Evolutionary conservation across 37 sponge, comb jelly and placozoan species (phyloP), one percentile per base, ranked within the genome.

Genomic region (Eunapius fragilis): DNA sequence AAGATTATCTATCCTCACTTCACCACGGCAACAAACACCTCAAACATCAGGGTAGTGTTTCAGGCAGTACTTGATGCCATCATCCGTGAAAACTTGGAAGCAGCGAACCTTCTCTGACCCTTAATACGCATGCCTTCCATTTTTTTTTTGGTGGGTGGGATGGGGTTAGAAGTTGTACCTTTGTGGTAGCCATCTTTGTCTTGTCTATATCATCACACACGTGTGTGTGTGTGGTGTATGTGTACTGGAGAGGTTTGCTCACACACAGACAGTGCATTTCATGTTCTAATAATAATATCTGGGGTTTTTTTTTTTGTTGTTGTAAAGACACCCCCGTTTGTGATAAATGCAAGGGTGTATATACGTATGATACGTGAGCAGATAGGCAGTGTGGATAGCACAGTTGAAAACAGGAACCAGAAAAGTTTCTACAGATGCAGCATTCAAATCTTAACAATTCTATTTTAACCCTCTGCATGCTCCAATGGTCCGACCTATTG

Each of bases 11-110:
- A 91, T 76, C 92, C 94, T 71, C 98, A 98, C 79, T 96, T 96
- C 95, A 98, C 98, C 74, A 98, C 96, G 41, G 98, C 98, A 30
- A 98, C 98, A 0, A 96, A 98, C 77, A 98, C 98, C 71, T 80
- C 86, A 31, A 98, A 96, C 74, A 96, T 98, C 37, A 87, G 92
- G 75, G 93, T 96, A 24, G 98, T 94, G 32, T 89, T 97, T 77
- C 90, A 93, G 33, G 98, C 91, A 3, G 98, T 98, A 0, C 87
- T 98, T 58, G 96, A 98, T 41, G 90, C 91, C 12, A 96, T 98
- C 19, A 96, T 98, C 30, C 86, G 91, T 69, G 98, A 98, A 78
- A 98, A 98, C 75, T 85, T 98, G 72, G 94, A 96, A 80, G 89
- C 92, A 77, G 96, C 98, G 37, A 94, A 96, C 50, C 87, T 98